Evolutionary conservation across 2,113 vertebrate genomes (phyloP).

Genomic region (Crypturellus undulatus): DNA sequence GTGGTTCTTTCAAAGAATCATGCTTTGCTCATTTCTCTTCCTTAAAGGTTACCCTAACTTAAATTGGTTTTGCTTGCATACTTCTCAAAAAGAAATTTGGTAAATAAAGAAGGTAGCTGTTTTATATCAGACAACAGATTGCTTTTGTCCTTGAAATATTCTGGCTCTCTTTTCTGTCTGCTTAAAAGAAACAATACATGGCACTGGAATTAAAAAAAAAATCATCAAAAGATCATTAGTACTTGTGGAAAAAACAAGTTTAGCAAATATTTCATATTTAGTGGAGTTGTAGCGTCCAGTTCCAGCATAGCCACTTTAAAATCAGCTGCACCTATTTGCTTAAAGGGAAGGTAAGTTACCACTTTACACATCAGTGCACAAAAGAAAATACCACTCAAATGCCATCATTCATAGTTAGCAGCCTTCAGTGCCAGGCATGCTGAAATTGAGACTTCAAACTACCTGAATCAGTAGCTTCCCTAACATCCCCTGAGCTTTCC

Average conservation of each 20-base stretch:
- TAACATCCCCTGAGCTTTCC: background rate
- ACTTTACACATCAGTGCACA: background rate
- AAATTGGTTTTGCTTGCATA: constrained; percentile 58
- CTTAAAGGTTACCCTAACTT: constrained; percentile 59
- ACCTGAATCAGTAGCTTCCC: background rate
- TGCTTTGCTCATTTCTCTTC: constrained; percentile 25
- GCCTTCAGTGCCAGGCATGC: background rate
- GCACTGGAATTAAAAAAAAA: background rate
- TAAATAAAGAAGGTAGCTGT: constrained; percentile 59
- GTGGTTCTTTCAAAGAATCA: constrained; percentile 32
- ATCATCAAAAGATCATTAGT: background rate
- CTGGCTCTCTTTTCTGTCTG: background rate
- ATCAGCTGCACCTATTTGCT: background rate
- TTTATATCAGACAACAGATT: constrained; percentile 43
- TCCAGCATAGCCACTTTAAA: background rate
- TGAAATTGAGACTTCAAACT: background rate
- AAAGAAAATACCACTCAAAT: background rate
- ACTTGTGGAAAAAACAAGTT: constrained; percentile 6
- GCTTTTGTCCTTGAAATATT: constrained; percentile 62
- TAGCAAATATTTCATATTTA: constrained; percentile 33
- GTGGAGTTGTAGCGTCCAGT: background rate
- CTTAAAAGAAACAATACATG: background rate
- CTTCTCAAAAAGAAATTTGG: constrained; percentile 44
- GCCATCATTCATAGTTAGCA: background rate
- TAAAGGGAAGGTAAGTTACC: background rate